Percentiles rank a stretch among this genome's conserved stretches.
These are phyloP conservation scores for Rissa tridactyla DNA, from an alignment of 2,113 vertebrate genomes.

Conservation along the genomic window DNA sequence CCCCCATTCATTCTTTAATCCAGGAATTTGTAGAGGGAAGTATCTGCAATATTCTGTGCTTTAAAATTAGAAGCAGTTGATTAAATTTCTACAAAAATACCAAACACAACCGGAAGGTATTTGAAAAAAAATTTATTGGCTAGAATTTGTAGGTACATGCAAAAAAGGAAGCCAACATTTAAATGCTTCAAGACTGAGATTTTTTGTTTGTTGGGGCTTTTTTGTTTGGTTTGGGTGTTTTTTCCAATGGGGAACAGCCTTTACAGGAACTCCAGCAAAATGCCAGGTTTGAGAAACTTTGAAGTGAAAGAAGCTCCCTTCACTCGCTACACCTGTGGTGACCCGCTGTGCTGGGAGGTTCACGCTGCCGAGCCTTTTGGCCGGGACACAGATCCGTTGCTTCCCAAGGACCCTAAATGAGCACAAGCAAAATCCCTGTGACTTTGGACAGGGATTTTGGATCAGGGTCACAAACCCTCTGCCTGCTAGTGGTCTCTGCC, in stretches of 20 bases:
- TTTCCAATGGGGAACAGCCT: neutral
- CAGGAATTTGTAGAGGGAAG: neutral
- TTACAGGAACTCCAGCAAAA: neutral
- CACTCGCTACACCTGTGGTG: neutral
- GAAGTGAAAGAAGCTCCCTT: neutral
- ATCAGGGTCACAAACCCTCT: neutral
- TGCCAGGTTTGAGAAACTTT: neutral
- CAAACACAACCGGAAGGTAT: neutral
- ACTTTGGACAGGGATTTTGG: neutral
- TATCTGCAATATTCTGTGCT: neutral
- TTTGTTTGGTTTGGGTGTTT: no score
- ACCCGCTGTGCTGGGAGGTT: neutral
- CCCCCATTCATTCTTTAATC: neutral
- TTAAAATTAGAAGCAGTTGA: neutral
- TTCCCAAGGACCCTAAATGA: neutral
- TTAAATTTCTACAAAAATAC: neutral
- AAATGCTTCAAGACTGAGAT: neutral
- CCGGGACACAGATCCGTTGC: neutral
- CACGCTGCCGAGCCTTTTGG: neutral
- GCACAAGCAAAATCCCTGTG: rapidly evolving
- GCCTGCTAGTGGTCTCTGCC: neutral
- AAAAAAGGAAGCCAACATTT: neutral
- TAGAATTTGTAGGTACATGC: neutral
- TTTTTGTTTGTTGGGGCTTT: neutral
- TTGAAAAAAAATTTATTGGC: neutral